Evolutionary conservation across 2,113 vertebrate genomes (phyloP).

Genomic region (Saguinus midas): DNA sequence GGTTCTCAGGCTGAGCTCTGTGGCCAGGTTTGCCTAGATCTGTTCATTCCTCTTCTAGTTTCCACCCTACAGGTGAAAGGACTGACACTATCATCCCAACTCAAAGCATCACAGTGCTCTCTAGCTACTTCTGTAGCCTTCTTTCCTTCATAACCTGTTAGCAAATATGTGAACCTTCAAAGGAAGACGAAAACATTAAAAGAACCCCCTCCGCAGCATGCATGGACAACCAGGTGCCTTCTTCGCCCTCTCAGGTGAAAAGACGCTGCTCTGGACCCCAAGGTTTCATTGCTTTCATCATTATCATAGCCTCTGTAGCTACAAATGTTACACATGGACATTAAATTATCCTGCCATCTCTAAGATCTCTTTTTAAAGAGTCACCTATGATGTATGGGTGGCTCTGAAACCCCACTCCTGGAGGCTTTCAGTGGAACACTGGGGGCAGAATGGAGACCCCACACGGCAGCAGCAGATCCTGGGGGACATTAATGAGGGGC

Average conservation of each 20-base stretch:
- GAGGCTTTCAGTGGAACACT: conserved; percentile 66
- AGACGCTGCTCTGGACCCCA: conserved; percentile 76
- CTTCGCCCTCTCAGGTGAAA: conserved; percentile 75
- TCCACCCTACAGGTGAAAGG: neutral
- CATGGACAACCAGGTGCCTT: conserved; percentile 52
- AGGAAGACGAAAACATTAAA: neutral
- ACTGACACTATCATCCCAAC: neutral
- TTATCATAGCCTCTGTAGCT: conserved; percentile 81
- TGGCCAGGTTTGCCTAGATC: neutral
- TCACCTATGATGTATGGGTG: conserved; percentile 79
- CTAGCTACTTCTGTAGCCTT: neutral
- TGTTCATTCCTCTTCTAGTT: neutral
- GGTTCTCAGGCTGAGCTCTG: neutral
- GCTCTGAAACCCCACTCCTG: conserved; percentile 77
- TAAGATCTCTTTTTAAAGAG: conserved; percentile 85
- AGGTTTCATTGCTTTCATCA: conserved; percentile 80
- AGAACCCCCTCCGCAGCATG: neutral
- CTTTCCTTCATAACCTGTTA: neutral
- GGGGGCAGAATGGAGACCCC: conserved; percentile 78
- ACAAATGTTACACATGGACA: conserved; percentile 77
- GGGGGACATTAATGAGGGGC: conserved; percentile 79
- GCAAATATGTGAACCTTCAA: conserved; percentile 42
- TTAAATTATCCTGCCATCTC: conserved; percentile 81
- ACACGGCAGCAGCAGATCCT: conserved; percentile 71
- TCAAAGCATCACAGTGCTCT: neutral